A percentile compares a stretch with the other conserved stretches of the same genome.
These are phyloP conservation scores for Stenodera caucasica DNA, from an alignment of 2,888 invertebrate species.

Conservation along the genomic window DNA sequence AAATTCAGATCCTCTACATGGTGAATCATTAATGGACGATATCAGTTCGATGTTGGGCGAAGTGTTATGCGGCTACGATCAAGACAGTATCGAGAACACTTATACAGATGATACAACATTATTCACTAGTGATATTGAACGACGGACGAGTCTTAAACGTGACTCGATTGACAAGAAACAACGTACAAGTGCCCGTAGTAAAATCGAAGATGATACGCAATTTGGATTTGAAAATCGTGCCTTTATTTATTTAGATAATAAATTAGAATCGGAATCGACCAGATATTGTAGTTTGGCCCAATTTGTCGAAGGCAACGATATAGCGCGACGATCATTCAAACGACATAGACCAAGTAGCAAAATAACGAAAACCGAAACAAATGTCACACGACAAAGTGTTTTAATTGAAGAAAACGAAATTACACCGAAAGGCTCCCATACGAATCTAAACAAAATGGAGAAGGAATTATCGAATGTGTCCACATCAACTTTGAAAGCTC, in stretches of 20 bases:
- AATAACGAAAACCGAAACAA: constrained; percentile 54
- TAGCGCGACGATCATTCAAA: constrained; percentile 76
- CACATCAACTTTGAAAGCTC: constrained; percentile 41
- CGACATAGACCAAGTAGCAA: constrained; percentile 48
- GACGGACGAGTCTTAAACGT: constrained; percentile 61
- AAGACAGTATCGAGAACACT: constrained; percentile 62
- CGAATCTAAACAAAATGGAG: constrained; percentile 49
- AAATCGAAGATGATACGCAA: constrained; percentile 61
- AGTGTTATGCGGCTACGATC: constrained; percentile 68
- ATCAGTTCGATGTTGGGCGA: constrained; percentile 74
- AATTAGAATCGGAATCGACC: constrained; percentile 59
- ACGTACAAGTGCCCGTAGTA: constrained; percentile 46
- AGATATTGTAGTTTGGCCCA: constrained; percentile 79
- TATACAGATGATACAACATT: constrained; percentile 73
- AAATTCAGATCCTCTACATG: constrained; percentile 73
- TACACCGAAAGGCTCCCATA: constrained; percentile 39
- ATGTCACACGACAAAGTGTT: constrained; percentile 49
- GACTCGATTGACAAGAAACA: constrained; percentile 53
- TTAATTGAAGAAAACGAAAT: constrained; percentile 52
- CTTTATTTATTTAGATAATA: constrained; percentile 58
- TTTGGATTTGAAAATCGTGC: constrained; percentile 75
- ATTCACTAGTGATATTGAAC: constrained; percentile 63
- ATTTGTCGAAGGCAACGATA: constrained; percentile 82
- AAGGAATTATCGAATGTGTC: constrained; percentile 50
- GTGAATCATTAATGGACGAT: constrained; percentile 78